A percentile compares a stretch with the other conserved stretches of the same genome.
Conservation (phyloP, 2,888 invertebrate genomes). For the Cephus runcator region DNA sequence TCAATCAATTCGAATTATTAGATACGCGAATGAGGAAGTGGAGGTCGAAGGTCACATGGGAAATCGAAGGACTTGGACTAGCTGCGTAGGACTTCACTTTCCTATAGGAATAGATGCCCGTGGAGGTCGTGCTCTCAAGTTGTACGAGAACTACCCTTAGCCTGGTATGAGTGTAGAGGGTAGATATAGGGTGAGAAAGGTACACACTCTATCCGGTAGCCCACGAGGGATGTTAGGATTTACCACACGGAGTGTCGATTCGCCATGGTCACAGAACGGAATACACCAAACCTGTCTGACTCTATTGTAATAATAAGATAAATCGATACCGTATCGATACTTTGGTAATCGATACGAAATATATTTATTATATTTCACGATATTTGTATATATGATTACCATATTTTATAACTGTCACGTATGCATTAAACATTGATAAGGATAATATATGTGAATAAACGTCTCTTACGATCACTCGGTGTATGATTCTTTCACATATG, state of each 20-base stretch:
- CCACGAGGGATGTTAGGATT: slow-evolving; percentile 21
- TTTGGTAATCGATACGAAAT: background rate
- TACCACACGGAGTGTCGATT: slow-evolving; percentile 5
- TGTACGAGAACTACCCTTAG: background rate
- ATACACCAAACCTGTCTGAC: background rate
- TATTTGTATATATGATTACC: background rate
- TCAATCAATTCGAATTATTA: slow-evolving; percentile 34
- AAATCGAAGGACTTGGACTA: slow-evolving; percentile 29
- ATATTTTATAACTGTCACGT: background rate
- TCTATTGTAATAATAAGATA: background rate
- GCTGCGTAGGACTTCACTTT: slow-evolving; percentile 28
- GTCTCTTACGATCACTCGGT: background rate
- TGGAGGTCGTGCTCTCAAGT: background rate
- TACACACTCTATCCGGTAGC: background rate
- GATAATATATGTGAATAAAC: background rate
- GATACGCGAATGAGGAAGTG: slow-evolving; percentile 19
- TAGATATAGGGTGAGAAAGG: background rate
- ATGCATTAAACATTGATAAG: background rate
- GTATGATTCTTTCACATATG: background rate
- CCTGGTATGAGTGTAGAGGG: background rate
- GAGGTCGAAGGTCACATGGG: slow-evolving; percentile 30
- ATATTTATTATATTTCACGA: background rate
- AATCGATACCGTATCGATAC: background rate
- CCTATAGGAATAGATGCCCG: slow-evolving; percentile 17
- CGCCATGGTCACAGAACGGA: background rate